Evolutionary conservation across 2,888 invertebrate genomes (phyloP), one percentile per base, ranked within the genome.

Genomic region (Gastrophysa polygoni): DNA sequence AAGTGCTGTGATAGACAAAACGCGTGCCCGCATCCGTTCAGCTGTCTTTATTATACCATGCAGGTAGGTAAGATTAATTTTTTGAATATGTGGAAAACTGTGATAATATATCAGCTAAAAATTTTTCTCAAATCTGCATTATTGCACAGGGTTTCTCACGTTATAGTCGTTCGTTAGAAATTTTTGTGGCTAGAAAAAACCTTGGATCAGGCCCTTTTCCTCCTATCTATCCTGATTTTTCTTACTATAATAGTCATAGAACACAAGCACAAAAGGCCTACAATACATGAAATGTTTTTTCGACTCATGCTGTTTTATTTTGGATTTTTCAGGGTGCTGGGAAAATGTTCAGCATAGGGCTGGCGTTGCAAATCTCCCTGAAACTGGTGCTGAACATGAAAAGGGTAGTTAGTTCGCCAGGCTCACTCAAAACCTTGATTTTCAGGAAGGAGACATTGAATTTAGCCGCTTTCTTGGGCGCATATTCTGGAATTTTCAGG

Each of bases 391-490:
- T 90, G 61, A 86, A 87, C 75, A 70, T 85, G 1, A 85, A 81
- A 70, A 83, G 80, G 71, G 78, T 89, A 59, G 66, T 85, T 3
- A 81, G 79, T 24, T 84, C 84, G 43, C 86, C 87, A 14, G 80
- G 82, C 68, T 73, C 81, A 29, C 77, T 88, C 59, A 82, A 82
- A 48, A 82, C 81, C 47, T 81, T 85, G 17, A 75, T 89, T 46
- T 84, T 87, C 49, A 84, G 83, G 69, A 83, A 77, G 66, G 83
- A 83, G 63, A 87, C 85, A 21, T 75, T 89, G 6, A 85, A 87
- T 69, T 78, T 91, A 65, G 91, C 88, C 38, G 77, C 86, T 51
- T 91, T 90, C 75, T 81, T 92, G 69, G 91, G 90, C 50, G 86
- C 87, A 68, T 91, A 90, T 76, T 84, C 88, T 4, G 87, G 87